Conservation (phyloP, 2,797 vertebrate species). For the Lagodon rhomboides region DNA sequence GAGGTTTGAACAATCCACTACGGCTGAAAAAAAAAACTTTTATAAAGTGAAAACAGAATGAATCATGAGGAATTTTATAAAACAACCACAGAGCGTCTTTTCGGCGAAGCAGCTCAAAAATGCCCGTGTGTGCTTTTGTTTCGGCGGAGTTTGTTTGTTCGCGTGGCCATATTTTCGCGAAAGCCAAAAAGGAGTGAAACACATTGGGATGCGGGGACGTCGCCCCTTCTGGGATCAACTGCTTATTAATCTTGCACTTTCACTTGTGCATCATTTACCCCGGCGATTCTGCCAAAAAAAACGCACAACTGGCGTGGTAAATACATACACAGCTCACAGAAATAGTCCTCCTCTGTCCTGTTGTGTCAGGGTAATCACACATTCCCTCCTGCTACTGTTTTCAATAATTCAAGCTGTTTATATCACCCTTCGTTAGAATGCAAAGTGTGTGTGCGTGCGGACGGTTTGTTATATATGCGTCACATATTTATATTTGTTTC, state of each 20-base stretch:
- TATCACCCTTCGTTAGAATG: conserved; percentile 29
- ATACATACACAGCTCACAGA: conserved; percentile 65
- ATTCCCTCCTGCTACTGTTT: conserved; percentile 41
- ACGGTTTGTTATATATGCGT: conserved; percentile 32
- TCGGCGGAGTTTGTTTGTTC: background rate
- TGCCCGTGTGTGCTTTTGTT: conserved; percentile 12
- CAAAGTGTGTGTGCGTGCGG: conserved; percentile 21
- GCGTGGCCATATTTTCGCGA: conserved; percentile 22
- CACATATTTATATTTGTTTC: conserved; percentile 34
- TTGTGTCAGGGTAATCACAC: conserved; percentile 59
- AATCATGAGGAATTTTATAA: background rate
- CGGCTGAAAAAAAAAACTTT: background rate
- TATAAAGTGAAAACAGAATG: background rate
- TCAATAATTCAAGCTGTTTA: conserved; percentile 61
- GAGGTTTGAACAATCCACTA: conserved; percentile 8
- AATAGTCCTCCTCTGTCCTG: conserved; percentile 55
- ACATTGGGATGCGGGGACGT: conserved; percentile 67
- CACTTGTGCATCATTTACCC: conserved; percentile 72
- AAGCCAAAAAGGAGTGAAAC: conserved; percentile 16
- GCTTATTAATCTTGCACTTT: conserved; percentile 76
- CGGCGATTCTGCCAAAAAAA: conserved; percentile 60
- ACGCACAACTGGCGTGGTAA: conserved; percentile 50
- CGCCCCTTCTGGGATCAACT: conserved; percentile 60
- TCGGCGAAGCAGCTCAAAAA: background rate
- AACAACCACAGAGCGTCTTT: background rate